phyloP scores from a whole-genome alignment of 2,888 invertebrate species.

The Dolomedes plantarius region DNA sequence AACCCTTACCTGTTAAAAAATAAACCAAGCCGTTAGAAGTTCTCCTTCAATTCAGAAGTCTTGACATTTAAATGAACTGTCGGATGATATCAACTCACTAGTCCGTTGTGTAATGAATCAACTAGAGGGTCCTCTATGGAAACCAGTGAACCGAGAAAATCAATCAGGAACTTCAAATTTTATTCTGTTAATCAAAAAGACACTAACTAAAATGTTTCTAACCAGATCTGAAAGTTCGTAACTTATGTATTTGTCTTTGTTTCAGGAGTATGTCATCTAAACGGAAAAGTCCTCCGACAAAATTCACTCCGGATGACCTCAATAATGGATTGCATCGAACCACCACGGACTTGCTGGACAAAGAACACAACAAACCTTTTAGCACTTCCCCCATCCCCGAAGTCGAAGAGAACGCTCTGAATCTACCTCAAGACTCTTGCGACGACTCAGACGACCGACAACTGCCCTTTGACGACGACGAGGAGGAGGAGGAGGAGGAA shows the following conservation, averaged over 20 bases:
- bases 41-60: too few relatives aligned
- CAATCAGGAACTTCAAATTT: too few relatives aligned
- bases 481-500: slow-evolving; percentile 63
- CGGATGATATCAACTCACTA: too few relatives aligned
- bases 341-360: slow-evolving; percentile 23
- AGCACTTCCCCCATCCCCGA: slow-evolving; percentile 53
- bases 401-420: slow-evolving; percentile 55
- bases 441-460: slow-evolving; percentile 19
- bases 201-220: too few relatives aligned
- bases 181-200: too few relatives aligned
- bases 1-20: too few relatives aligned
- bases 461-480: slow-evolving; percentile 19
- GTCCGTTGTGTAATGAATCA: too few relatives aligned
- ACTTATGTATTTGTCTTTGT: not conserved
- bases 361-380: slow-evolving; percentile 13
- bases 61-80: too few relatives aligned
- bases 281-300: slow-evolving; percentile 71
- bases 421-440: slow-evolving; percentile 7
- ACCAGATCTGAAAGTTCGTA: too few relatives aligned
- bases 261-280: slow-evolving; percentile 71
- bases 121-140: too few relatives aligned
- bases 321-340: slow-evolving; percentile 58
- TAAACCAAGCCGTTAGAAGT: too few relatives aligned
- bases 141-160: too few relatives aligned
- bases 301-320: slow-evolving; percentile 65